Conservation (phyloP, 1,140 invertebrate genomes). For the Neuroterus valhalla region DNA sequence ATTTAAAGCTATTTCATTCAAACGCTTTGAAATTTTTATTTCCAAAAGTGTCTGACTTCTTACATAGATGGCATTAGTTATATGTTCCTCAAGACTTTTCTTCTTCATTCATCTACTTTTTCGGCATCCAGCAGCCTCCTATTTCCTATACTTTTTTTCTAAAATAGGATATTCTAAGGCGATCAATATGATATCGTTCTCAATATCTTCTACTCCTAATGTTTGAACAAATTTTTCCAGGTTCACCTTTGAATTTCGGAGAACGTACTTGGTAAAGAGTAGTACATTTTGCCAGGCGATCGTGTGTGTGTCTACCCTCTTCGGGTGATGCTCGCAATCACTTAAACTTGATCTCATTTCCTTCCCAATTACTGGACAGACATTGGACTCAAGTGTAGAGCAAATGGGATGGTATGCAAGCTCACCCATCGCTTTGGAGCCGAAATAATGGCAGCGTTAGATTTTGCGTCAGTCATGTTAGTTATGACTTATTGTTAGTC, state of each 20-base stretch:
- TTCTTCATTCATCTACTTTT: too few species aligned
- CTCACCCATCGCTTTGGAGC: slow-evolving; percentile 1
- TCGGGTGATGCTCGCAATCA: slow-evolving; percentile 52
- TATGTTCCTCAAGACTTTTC: too few species aligned
- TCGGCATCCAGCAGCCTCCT: too few species aligned
- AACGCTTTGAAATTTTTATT: too few species aligned
- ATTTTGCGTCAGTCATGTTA: slow-evolving; percentile 16
- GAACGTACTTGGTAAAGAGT: slow-evolving; percentile 27
- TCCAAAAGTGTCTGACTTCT: too few species aligned
- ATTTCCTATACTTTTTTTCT: too few species aligned
- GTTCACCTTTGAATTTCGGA: neutral
- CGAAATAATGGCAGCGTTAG: slow-evolving; percentile 12
- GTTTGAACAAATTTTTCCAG: neutral
- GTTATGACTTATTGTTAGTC: slow-evolving; percentile 19
- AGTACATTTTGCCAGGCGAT: slow-evolving; percentile 38
- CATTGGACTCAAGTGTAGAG: slow-evolving; percentile 23
- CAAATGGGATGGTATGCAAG: neutral
- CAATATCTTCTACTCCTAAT: neutral
- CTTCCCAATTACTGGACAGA: slow-evolving; percentile 58
- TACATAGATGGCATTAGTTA: too few species aligned
- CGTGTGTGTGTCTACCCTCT: slow-evolving; percentile 34
- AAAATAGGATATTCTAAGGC: too few species aligned
- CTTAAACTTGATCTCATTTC: slow-evolving; percentile 70
- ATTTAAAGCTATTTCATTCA: too few species aligned
- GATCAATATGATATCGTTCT: too few species aligned